These are phyloP conservation scores for Palythoa heliodiscus DNA, from an alignment of 92 coral and sea anemone genomes.

Conservation along the genomic window DNA sequence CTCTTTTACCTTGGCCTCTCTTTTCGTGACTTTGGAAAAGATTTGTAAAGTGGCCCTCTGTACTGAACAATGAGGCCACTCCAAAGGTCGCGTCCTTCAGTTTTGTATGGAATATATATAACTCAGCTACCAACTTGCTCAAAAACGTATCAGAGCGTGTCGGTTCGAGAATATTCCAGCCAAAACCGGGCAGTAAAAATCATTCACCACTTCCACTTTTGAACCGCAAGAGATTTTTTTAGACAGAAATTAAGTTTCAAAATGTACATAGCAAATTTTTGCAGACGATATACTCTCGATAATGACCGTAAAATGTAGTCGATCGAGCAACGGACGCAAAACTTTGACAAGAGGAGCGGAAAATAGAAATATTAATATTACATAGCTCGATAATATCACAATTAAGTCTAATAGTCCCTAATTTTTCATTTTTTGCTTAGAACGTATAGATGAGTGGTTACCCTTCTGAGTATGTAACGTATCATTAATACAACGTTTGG, in stretches of 20 bases:
- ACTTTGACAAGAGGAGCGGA: not conserved
- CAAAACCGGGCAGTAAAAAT: not conserved
- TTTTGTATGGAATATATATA: not conserved
- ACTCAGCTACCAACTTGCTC: not conserved
- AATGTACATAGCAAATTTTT: not conserved
- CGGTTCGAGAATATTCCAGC: not conserved
- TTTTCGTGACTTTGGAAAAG: conserved; percentile 32
- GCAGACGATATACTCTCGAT: not conserved
- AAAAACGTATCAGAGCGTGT: not conserved
- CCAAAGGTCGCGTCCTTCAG: not conserved
- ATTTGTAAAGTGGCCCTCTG: not conserved
- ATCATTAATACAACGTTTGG: not conserved
- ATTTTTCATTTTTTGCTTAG: too few species aligned
- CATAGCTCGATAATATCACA: not conserved
- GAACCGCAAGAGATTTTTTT: not conserved
- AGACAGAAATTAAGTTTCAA: not conserved
- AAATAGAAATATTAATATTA: not conserved
- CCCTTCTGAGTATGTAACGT: too few species aligned
- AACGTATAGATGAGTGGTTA: too few species aligned
- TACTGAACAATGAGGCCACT: conserved; percentile 20
- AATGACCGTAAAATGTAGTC: not conserved
- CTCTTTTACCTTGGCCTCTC: not conserved
- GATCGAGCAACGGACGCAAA: not conserved
- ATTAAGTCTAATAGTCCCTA: not conserved
- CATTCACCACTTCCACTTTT: not conserved